A percentile compares a stretch with the other conserved stretches of the same genome.
phyloP scores from a whole-genome alignment of 2,888 invertebrate genomes.

The Acanthosepion pharaonis region DNA sequence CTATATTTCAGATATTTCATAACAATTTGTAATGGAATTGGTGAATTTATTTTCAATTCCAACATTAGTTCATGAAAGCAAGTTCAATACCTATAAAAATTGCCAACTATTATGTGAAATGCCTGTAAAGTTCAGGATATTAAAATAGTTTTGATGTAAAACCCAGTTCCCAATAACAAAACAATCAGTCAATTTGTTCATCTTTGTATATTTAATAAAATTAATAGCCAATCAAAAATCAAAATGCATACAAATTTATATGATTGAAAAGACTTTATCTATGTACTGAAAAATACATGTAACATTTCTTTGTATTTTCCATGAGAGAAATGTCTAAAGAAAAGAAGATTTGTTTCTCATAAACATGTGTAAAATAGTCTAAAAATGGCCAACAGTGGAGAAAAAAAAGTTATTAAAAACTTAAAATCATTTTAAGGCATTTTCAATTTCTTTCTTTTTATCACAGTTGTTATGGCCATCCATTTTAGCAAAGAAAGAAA shows the following conservation, averaged over 20 bases:
- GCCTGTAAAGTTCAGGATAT: neutral
- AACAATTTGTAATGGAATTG: too few relatives aligned
- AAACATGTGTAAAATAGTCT: neutral
- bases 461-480: neutral
- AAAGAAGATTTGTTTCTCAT: neutral
- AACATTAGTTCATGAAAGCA: too few relatives aligned
- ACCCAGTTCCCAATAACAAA: neutral
- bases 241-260: constrained; percentile 35
- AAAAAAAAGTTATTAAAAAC: neutral
- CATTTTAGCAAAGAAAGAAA: neutral
- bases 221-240: constrained; percentile 37
- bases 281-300: neutral
- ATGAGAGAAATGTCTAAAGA: neutral
- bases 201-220: constrained; percentile 24
- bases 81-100: too few relatives aligned
- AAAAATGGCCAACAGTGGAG: constrained; percentile 33
- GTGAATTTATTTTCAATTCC: too few relatives aligned
- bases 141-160: neutral
- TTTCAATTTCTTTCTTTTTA: neutral
- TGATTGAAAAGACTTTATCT: neutral
- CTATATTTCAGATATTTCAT: too few relatives aligned
- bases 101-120: neutral
- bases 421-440: neutral
- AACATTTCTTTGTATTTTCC: neutral
- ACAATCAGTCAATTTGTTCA: neutral